Conservation (phyloP, 2,797 vertebrate species). For the Menidia menidia region DNA sequence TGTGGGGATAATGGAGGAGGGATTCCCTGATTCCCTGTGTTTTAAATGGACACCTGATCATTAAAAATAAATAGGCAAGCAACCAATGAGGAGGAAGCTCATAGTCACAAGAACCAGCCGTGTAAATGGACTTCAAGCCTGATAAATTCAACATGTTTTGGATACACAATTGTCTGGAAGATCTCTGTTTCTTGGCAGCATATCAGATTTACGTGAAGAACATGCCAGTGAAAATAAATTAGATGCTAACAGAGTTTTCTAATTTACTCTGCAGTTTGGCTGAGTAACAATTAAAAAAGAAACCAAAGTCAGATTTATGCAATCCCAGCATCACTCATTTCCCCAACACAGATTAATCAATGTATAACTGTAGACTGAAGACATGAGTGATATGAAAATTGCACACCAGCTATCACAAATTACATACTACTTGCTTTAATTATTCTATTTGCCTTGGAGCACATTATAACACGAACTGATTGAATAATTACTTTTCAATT, state of each 20-base stretch:
- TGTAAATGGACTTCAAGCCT: conserved; percentile 30
- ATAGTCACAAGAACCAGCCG: conserved; percentile 37
- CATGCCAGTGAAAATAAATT: conserved; percentile 16
- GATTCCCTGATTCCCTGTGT: conserved; percentile 30
- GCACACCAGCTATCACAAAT: conserved; percentile 11
- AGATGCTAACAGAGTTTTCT: conserved; percentile 5
- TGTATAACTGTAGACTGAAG: background rate
- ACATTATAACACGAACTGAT: conserved; percentile 21
- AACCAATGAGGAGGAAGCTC: conserved; percentile 35
- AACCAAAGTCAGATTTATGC: conserved; percentile 2
- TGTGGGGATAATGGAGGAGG: conserved; percentile 40
- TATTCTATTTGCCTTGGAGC: conserved; percentile 23
- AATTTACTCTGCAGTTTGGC: conserved; percentile 4
- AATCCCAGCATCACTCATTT: background rate
- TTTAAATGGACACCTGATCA: conserved; percentile 52
- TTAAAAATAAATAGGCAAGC: conserved; percentile 46
- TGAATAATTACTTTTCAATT: conserved; percentile 20
- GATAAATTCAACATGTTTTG: conserved; percentile 16
- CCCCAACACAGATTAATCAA: background rate
- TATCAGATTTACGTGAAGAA: conserved; percentile 13
- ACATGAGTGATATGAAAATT: conserved; percentile 12
- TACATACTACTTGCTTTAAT: conserved; percentile 17
- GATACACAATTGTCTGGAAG: conserved; percentile 4
- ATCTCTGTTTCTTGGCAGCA: conserved; percentile 12
- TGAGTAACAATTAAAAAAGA: background rate